Percentiles rank a stretch among this genome's conserved stretches.
Evolutionary conservation across 2,113 vertebrate species (phyloP).

Genomic region (Onychorhynchus coronatus): DNA sequence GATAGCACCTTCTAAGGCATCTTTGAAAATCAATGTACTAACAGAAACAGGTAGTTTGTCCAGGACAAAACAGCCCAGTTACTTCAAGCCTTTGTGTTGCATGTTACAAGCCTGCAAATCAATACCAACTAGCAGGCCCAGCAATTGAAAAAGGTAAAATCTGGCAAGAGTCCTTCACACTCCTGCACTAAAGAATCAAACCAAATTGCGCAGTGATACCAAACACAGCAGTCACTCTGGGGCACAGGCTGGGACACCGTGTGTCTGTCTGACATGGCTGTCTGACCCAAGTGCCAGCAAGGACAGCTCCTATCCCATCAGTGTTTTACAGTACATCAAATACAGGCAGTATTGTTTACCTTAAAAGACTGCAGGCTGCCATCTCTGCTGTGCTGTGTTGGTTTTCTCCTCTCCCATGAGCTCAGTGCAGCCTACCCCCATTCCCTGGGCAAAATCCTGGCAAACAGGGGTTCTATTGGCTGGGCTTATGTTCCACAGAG

Average conservation of each 20-base stretch:
- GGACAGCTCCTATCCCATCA: background rate
- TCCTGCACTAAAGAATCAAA: background rate
- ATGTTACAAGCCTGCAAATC: background rate
- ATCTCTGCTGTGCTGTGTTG: background rate
- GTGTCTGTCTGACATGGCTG: accelerated
- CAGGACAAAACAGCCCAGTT: background rate
- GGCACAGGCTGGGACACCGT: background rate
- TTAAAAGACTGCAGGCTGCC: background rate
- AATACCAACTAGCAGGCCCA: background rate
- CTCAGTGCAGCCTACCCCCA: background rate
- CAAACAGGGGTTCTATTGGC: background rate
- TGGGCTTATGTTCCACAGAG: accelerated
- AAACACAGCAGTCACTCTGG: background rate
- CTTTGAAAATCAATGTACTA: background rate
- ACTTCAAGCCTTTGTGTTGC: background rate
- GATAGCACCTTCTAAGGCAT: background rate
- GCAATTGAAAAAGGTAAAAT: background rate
- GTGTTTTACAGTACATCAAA: background rate
- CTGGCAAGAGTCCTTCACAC: background rate
- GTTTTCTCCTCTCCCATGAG: background rate
- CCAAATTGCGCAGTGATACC: background rate
- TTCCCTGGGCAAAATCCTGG: background rate
- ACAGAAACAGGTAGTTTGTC: background rate
- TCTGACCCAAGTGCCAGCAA: background rate
- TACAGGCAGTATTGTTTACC: background rate